phyloP scores from a whole-genome alignment of 2,113 vertebrate genomes.

The Hassar affinis region DNA sequence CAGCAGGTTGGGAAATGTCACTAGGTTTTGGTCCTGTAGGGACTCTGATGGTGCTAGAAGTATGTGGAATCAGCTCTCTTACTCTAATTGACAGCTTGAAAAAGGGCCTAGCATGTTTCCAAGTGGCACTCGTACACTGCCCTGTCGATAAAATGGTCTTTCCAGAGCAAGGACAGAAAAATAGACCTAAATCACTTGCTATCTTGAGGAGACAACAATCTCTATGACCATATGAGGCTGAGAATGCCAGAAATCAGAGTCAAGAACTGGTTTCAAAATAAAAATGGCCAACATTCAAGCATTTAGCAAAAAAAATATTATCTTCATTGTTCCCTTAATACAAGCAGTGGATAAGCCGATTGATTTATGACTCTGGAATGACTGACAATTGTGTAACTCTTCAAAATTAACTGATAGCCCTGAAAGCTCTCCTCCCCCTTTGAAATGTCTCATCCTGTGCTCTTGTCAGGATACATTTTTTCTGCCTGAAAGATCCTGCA shows the following conservation, averaged over 20 bases:
- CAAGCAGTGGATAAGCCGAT: neutral
- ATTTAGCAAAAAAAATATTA: neutral
- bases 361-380: neutral
- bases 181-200: neutral
- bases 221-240: neutral
- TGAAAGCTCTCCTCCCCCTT: neutral
- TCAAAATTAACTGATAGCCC: neutral
- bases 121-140: conserved; percentile 4
- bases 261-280: neutral
- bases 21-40: neutral
- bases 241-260: neutral
- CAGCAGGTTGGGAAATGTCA: neutral
- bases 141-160: conserved; percentile 13
- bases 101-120: neutral
- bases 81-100: conserved; percentile 17
- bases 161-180: neutral
- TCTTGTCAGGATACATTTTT: neutral
- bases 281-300: neutral
- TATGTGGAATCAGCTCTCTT: neutral
- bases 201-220: neutral
- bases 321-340: neutral
- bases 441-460: neutral
- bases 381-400: neutral
- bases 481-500: neutral
- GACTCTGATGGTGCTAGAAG: conserved; percentile 5